Conservation (phyloP, 92 coral and sea anemone genomes). For the Anthopleura xanthogrammica region DNA sequence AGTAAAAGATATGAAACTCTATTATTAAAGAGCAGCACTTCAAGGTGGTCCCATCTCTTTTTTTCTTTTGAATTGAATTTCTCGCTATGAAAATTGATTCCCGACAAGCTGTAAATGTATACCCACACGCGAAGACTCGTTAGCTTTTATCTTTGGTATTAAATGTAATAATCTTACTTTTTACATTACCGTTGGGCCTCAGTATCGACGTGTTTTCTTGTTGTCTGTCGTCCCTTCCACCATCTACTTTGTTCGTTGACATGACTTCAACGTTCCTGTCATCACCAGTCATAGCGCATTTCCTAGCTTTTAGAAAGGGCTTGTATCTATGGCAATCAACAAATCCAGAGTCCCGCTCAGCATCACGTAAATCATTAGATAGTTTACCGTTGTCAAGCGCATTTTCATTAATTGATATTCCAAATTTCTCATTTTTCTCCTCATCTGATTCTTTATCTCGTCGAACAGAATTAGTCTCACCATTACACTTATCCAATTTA, state of each 20-base stretch:
- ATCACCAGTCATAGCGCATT: not conserved
- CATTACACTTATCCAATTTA: not conserved
- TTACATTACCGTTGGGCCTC: not conserved
- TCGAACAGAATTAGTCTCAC: not conserved
- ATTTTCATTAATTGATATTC: not conserved
- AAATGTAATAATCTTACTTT: not conserved
- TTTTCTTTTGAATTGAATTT: not conserved
- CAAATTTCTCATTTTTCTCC: not conserved
- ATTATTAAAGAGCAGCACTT: not conserved
- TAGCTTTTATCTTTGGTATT: not conserved
- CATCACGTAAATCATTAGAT: not conserved
- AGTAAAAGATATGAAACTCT: too few relatives aligned
- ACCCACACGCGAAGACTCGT: not conserved
- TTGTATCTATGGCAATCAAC: slow-evolving; percentile 11
- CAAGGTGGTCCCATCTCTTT: too few relatives aligned
- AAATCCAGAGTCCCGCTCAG: slow-evolving; percentile 21
- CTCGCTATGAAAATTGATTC: not conserved
- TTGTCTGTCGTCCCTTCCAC: not conserved
- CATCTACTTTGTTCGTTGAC: not conserved
- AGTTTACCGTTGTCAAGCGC: not conserved
- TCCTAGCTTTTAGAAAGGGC: slow-evolving; percentile 8
- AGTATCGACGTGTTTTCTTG: not conserved
- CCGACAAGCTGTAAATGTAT: not conserved
- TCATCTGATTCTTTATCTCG: not conserved
- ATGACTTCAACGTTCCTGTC: not conserved